These are phyloP conservation scores for Numenius arquata DNA, from an alignment of 2,113 vertebrate genomes.

Conservation along the genomic window DNA sequence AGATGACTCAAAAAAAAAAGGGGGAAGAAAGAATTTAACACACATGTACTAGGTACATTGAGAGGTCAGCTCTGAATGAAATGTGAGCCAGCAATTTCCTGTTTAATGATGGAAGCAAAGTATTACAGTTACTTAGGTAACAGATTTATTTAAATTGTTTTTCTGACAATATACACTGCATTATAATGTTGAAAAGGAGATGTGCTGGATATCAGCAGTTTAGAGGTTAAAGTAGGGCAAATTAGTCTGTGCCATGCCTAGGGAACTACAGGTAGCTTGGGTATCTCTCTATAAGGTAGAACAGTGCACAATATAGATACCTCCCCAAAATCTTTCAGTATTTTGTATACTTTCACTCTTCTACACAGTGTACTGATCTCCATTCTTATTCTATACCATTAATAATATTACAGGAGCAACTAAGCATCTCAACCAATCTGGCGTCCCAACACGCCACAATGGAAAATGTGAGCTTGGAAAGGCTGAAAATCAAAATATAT, in stretches of 20 bases:
- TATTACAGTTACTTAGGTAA: fast-evolving
- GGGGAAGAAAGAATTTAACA: neutral
- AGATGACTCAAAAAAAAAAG: neutral
- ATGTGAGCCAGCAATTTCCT: neutral
- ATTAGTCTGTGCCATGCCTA: neutral
- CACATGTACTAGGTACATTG: neutral
- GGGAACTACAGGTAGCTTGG: neutral
- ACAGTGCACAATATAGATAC: neutral
- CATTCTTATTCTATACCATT: neutral
- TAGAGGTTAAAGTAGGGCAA: neutral
- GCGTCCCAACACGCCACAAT: neutral
- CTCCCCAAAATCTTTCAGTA: neutral
- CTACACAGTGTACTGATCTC: neutral
- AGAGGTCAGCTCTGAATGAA: neutral
- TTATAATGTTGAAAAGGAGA: neutral
- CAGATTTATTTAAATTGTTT: neutral
- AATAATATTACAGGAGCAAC: neutral
- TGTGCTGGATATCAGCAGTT: neutral
- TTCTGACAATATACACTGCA: neutral
- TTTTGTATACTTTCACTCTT: neutral
- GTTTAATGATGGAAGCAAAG: neutral
- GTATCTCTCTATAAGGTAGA: neutral
- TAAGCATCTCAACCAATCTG: neutral
- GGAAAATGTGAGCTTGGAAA: neutral
- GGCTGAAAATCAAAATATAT: neutral